A percentile compares a stretch with the other conserved stretches of the same genome.
Evolutionary conservation across 2,888 invertebrate species (phyloP).

Genomic region (Microctonus brassicae): DNA sequence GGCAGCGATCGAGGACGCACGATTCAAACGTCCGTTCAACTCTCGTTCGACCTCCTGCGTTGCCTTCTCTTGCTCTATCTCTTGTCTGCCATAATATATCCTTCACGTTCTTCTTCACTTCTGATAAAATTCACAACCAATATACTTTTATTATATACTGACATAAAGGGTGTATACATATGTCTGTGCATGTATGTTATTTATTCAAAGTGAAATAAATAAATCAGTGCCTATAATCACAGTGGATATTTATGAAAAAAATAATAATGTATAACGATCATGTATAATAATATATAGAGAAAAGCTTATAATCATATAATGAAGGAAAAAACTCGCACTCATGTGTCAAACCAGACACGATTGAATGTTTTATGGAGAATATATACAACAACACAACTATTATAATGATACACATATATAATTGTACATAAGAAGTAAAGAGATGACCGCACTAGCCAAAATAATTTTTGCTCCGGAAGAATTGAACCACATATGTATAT

Average conservation of each 20-base stretch:
- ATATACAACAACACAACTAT: neutral
- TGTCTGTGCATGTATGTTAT: too few relatives aligned
- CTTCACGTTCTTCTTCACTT: constrained; percentile 40
- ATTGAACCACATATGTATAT: neutral
- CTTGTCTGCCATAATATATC: constrained; percentile 32
- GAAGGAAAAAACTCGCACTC: neutral
- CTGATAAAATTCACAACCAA: too few relatives aligned
- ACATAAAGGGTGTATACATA: too few relatives aligned
- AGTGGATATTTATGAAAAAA: too few relatives aligned
- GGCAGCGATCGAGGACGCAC: constrained; percentile 40
- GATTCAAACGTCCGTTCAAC: constrained; percentile 49
- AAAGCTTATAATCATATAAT: too few relatives aligned
- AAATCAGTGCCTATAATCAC: too few relatives aligned
- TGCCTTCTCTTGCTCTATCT: constrained; percentile 12
- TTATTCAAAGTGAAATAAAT: too few relatives aligned
- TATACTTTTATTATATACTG: too few relatives aligned
- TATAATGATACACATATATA: neutral
- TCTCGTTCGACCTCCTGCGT: constrained; percentile 36
- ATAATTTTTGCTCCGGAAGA: neutral
- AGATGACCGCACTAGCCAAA: constrained; percentile 12
- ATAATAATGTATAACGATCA: too few relatives aligned
- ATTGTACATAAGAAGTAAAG: neutral
- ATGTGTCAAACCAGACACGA: neutral
- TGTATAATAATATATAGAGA: too few relatives aligned
- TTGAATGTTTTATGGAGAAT: neutral